Evolutionary conservation across 2,888 invertebrate species (phyloP).

Genomic region (Amblyjoppa fuscipennis): DNA sequence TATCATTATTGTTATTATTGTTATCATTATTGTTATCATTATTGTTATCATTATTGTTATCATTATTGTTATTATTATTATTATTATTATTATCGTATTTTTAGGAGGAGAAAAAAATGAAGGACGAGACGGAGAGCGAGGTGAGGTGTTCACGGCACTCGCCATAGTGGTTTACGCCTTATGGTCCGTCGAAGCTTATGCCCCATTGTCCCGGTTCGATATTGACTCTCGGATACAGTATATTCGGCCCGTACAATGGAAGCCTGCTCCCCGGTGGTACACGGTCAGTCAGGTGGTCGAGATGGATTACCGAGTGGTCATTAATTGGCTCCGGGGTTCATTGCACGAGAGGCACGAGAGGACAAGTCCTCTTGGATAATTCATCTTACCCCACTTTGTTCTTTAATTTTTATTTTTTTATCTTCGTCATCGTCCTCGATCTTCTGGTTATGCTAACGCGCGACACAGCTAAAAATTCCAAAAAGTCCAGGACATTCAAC

Average conservation of each 20-base stretch:
- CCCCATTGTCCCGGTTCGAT: constrained; percentile 34
- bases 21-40: too few species aligned
- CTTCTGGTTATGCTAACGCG: not conserved
- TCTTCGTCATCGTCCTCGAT: too few species aligned
- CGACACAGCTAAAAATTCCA: not conserved
- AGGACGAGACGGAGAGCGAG: not conserved
- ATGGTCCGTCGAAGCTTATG: constrained; percentile 30
- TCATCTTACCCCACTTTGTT: not conserved
- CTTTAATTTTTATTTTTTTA: not conserved
- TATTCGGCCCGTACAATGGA: constrained; percentile 39
- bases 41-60: too few species aligned
- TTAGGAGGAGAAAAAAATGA: not conserved
- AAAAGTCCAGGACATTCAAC: not conserved
- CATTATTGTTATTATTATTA: too few species aligned
- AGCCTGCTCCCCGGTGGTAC: constrained; percentile 7
- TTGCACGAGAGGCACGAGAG: constrained; percentile 19
- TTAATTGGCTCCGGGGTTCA: constrained; percentile 42
- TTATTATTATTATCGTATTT: not conserved
- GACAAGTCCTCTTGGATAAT: constrained; percentile 6
- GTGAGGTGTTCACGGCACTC: constrained; percentile 34
- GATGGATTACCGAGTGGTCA: constrained; percentile 36
- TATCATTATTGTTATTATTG: too few species aligned
- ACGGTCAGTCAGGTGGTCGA: constrained; percentile 43
- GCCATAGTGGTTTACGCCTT: constrained; percentile 36
- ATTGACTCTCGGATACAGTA: constrained; percentile 42